A percentile compares a stretch with the other conserved stretches of the same genome.
phyloP scores from a whole-genome alignment of 2,888 invertebrate species.

The Panorpa germanica region DNA sequence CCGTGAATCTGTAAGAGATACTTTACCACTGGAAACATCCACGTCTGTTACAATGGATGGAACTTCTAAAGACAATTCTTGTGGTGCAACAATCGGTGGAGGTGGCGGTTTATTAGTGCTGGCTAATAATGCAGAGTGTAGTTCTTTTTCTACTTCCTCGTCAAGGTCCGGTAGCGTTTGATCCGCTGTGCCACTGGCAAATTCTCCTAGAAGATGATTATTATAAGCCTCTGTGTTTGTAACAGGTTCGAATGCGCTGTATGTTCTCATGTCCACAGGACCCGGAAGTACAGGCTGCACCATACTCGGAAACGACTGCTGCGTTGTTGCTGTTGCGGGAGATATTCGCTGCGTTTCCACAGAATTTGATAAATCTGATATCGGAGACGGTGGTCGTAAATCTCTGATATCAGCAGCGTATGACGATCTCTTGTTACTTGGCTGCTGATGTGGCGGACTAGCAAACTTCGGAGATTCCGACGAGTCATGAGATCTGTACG shows the following conservation, averaged over 20 bases:
- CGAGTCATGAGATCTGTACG: slow-evolving; percentile 28
- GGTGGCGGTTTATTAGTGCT: slow-evolving; percentile 27
- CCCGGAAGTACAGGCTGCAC: slow-evolving; percentile 63
- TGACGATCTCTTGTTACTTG: slow-evolving; percentile 20
- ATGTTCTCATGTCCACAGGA: slow-evolving; percentile 80
- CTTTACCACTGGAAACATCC: slow-evolving; percentile 37
- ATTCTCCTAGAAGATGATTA: slow-evolving; percentile 42
- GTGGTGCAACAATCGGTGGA: slow-evolving; percentile 15
- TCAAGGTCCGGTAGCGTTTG: slow-evolving; percentile 54
- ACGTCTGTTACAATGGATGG: slow-evolving; percentile 26
- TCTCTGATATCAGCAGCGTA: slow-evolving; percentile 27
- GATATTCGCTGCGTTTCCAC: slow-evolving; percentile 1
- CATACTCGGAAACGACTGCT: slow-evolving; percentile 31
- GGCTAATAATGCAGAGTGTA: slow-evolving; percentile 45
- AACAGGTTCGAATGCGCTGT: slow-evolving; percentile 34
- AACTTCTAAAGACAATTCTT: slow-evolving; percentile 19
- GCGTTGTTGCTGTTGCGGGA: slow-evolving; percentile 13
- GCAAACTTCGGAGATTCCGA: slow-evolving; percentile 35
- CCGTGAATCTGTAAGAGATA: slow-evolving; percentile 58
- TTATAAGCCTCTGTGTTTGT: slow-evolving; percentile 37
- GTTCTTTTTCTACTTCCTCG: slow-evolving; percentile 59
- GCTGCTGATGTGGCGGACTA: slow-evolving; percentile 27
- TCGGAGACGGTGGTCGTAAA: slow-evolving; percentile 29
- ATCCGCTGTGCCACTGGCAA: slow-evolving; percentile 47
- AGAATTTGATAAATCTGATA: slow-evolving; percentile 18